Base-by-base conservation (phyloP, 2,888 invertebrate genomes). In the Xanthia icteritia region DNA sequence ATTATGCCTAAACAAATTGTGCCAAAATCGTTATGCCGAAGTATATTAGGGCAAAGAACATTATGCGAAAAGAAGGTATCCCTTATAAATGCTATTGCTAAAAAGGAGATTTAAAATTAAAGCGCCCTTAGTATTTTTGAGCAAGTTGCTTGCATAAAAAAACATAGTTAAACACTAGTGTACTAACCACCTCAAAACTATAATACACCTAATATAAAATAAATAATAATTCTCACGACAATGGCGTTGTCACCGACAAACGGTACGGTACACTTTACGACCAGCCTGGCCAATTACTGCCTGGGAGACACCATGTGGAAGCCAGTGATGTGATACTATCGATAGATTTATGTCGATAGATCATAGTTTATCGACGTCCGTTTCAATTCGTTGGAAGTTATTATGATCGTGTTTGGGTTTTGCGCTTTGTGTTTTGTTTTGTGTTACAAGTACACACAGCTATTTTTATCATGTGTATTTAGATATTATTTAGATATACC, bases 281-380 rank as follows among this genome's bases (percentile, higher is more conserved):
- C 89, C 90, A 89, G 87, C 87, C 91, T 82, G 91, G 93, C 93
- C 94, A 95, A 95, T 95, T 95, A 95, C 91, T 90, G 89, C 91
- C 93, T 94, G 95, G 92, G 93, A 94, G 91, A 91, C 92, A 89
- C 90, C 95, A 95, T 94, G 92, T 95, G 95, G 89, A 81, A 83
- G 79, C 64, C 90, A 92, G 92, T 77, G 92, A 90, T 91, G 92
- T 82, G 79, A 76, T 74, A 64, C 61, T 77, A 85, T 90, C 86
- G 88, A 87, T 86, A 83, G 56, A 80, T 87, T 79, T 76, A 69
- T 82, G 75, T 82, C 85, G 87, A 88, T 84, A 85, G 76, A 70
- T 87, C 84, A 67, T 81, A 75, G 69, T 77, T 83, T 82, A 75
- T 83, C 74, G 79, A 83, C 73, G 54, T 39, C n/a, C 61, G 11